A percentile compares a stretch with the other conserved stretches of the same genome.
Evolutionary conservation across 2,797 vertebrate species (phyloP).

Genomic region (Danio tinwini): DNA sequence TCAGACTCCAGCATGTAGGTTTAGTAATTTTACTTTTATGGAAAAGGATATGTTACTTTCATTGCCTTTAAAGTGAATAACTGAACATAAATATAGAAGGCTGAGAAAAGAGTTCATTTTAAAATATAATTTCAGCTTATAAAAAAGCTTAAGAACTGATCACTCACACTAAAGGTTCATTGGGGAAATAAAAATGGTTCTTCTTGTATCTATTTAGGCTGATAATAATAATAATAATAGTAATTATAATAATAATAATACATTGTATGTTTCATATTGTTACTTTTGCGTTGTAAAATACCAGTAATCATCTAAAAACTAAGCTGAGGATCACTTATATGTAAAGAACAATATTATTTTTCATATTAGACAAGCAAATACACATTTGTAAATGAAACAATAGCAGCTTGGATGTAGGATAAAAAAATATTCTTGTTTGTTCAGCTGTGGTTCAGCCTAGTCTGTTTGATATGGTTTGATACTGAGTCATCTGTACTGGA

Average conservation of each 20-base stretch:
- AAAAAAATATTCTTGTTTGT: neutral
- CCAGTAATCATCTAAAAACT: neutral
- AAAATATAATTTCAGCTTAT: too few relatives aligned
- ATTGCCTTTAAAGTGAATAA: too few relatives aligned
- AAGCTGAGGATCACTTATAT: neutral
- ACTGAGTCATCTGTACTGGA: neutral
- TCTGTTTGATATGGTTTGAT: conserved; percentile 10
- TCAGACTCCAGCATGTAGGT: too few relatives aligned
- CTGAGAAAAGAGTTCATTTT: too few relatives aligned
- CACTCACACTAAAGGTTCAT: neutral
- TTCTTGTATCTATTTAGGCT: neutral
- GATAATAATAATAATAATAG: neutral
- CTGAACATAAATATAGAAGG: too few relatives aligned
- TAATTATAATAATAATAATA: neutral
- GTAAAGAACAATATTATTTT: neutral
- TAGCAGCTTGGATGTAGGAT: neutral
- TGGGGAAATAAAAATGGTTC: neutral
- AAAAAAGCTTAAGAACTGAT: neutral
- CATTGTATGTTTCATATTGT: neutral
- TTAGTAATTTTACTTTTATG: neutral
- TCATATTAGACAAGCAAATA: neutral
- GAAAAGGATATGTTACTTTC: neutral
- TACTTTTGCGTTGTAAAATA: neutral
- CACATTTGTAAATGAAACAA: neutral
- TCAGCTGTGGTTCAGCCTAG: neutral